Conservation (phyloP, 2,113 vertebrate genomes). For the Tragulus kanchil region DNA sequence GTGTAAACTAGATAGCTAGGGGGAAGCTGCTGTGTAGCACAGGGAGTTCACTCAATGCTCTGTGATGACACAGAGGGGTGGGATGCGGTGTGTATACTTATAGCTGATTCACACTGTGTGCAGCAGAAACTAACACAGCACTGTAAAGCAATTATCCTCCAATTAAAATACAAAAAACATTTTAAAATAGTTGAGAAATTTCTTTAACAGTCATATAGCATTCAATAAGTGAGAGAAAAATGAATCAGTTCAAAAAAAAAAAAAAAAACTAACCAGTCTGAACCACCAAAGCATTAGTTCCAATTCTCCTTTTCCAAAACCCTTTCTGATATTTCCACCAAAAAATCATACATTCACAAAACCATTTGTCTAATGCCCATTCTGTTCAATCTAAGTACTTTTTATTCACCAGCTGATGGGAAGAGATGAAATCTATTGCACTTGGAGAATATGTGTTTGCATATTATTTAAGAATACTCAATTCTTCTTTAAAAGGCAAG, state of each 20-base stretch:
- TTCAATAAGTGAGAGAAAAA: not conserved
- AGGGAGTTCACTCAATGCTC: not conserved
- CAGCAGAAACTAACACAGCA: not conserved
- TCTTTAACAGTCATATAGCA: not conserved
- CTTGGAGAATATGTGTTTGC: slow-evolving; percentile 31
- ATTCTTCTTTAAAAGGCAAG: slow-evolving; percentile 24
- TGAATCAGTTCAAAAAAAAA: slow-evolving; percentile 20
- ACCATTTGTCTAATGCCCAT: not conserved
- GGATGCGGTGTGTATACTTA: not conserved
- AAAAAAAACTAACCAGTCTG: not conserved
- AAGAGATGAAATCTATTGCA: slow-evolving; percentile 35
- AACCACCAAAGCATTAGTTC: not conserved
- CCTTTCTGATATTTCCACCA: not conserved
- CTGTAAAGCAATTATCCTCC: not conserved
- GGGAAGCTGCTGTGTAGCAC: not conserved
- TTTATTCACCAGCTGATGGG: not conserved
- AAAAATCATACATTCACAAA: not conserved
- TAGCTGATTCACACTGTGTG: not conserved
- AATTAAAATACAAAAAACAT: not conserved
- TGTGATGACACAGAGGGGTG: not conserved
- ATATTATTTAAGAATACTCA: slow-evolving; percentile 39
- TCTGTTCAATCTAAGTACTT: not conserved
- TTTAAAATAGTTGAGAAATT: slow-evolving; percentile 21
- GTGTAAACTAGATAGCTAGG: not conserved
- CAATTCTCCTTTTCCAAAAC: not conserved